phyloP scores from a whole-genome alignment of 2,113 vertebrate genomes.

The Notechis scutatus region DNA sequence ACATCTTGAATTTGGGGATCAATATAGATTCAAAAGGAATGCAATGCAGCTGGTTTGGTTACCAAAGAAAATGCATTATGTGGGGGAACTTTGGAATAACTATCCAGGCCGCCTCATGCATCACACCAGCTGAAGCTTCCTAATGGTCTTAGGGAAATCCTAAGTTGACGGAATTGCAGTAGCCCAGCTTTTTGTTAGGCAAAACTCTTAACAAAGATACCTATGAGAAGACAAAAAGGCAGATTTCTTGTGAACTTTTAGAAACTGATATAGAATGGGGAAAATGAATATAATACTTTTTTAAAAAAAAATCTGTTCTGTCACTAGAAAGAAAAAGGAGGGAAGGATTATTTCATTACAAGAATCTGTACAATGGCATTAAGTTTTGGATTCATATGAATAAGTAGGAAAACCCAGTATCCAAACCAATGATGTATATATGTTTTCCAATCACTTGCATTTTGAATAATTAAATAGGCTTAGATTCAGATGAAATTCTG shows the following conservation, averaged over 20 bases:
- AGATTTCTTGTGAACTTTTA: not conserved
- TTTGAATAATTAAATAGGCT: not conserved
- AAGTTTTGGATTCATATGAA: not conserved
- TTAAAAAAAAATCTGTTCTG: not conserved
- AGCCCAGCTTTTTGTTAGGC: not conserved
- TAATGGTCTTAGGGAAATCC: not conserved
- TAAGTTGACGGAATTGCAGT: not conserved
- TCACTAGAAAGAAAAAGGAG: not conserved
- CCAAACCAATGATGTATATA: not conserved
- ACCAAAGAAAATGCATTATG: not conserved
- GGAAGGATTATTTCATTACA: not conserved
- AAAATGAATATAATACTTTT: not conserved
- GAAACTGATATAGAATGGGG: not conserved
- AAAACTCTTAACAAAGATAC: not conserved
- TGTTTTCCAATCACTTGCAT: not conserved
- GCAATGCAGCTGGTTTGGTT: not conserved
- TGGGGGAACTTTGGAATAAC: not conserved
- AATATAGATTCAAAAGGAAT: not conserved
- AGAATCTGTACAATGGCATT: not conserved
- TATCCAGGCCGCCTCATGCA: not conserved
- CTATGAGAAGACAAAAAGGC: not conserved
- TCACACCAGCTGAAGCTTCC: not conserved
- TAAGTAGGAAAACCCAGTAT: not conserved
- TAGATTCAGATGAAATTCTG: constrained; percentile 17
- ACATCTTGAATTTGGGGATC: not conserved